A percentile compares a stretch with the other conserved stretches of the same genome.
Conservation (phyloP, 2,888 invertebrate species). For the Drosophila algonquin region DNA sequence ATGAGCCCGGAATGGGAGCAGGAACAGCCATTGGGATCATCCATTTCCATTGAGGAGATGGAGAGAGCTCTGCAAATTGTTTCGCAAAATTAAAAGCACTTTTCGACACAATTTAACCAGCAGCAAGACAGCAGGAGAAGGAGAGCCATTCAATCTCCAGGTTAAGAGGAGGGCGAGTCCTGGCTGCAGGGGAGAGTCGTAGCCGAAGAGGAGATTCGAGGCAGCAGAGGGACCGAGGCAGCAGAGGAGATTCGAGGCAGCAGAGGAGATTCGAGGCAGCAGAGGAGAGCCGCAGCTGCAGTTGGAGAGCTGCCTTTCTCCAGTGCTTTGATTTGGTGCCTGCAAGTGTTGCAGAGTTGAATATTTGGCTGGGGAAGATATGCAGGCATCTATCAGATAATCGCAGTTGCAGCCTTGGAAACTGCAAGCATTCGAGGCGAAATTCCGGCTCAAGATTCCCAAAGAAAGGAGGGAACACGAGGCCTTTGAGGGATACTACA, state of each 20-base stretch:
- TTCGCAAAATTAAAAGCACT: slow-evolving; percentile 58
- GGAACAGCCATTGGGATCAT: slow-evolving; percentile 21
- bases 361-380: not conserved
- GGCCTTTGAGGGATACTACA: not conserved
- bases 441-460: not conserved
- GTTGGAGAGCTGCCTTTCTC: slow-evolving; percentile 6
- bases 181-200: not conserved
- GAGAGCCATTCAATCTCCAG: not conserved
- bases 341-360: not conserved
- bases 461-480: not conserved
- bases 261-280: not conserved
- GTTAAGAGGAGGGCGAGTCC: not conserved
- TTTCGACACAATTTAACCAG: slow-evolving; percentile 54
- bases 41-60: slow-evolving; percentile 6
- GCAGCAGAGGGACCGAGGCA: not conserved
- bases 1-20: not conserved
- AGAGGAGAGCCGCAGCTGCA: slow-evolving; percentile 1
- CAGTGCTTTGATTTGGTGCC: slow-evolving; percentile 9
- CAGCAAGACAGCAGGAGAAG: not conserved
- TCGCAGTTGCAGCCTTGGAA: not conserved
- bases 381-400: not conserved
- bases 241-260: not conserved
- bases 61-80: slow-evolving; percentile 42
- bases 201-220: not conserved
- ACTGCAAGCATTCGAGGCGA: not conserved